A percentile compares a stretch with the other conserved stretches of the same genome.
Conservation (phyloP, 2,113 vertebrate species). For the Apaloderma vittatum region DNA sequence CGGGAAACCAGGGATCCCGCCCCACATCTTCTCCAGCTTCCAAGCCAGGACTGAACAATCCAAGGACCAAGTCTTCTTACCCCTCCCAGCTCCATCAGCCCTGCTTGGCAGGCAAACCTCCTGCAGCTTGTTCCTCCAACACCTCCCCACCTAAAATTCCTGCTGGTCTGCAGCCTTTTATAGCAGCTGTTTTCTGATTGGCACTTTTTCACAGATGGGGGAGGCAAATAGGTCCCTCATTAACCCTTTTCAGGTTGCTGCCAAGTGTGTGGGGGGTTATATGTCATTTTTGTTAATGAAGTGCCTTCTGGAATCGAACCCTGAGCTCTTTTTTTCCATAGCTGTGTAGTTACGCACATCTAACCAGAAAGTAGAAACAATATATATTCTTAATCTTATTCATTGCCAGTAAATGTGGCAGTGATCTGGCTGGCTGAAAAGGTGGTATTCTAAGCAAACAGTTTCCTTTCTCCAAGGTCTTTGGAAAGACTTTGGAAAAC, state of each 20-base stretch:
- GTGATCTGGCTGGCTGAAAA: constrained; percentile 9
- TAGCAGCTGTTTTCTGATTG: constrained; percentile 68
- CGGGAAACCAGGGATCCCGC: neutral
- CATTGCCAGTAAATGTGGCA: neutral
- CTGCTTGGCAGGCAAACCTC: constrained; percentile 36
- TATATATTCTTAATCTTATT: constrained; percentile 16
- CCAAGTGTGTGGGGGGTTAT: constrained; percentile 23
- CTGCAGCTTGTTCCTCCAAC: constrained; percentile 50
- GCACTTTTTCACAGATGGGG: constrained; percentile 69
- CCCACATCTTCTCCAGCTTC: neutral
- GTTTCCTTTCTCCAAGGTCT: neutral
- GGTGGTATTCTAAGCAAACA: neutral
- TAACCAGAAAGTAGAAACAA: constrained; percentile 24
- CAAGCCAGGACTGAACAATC: neutral
- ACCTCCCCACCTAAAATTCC: constrained; percentile 57
- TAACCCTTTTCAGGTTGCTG: constrained; percentile 68
- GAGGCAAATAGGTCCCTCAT: constrained; percentile 69
- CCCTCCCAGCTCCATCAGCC: neutral
- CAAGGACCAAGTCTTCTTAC: neutral
- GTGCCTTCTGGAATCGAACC: constrained; percentile 52
- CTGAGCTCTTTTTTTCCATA: neutral
- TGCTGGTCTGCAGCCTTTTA: constrained; percentile 70
- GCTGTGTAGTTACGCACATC: neutral
- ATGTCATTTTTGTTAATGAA: constrained; percentile 58
- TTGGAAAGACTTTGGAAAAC: neutral